Percentiles rank a stretch among this genome's conserved stretches.
These are phyloP conservation scores for Cotesia congregata DNA, from an alignment of 2,888 invertebrate species.

Conservation along the genomic window DNA sequence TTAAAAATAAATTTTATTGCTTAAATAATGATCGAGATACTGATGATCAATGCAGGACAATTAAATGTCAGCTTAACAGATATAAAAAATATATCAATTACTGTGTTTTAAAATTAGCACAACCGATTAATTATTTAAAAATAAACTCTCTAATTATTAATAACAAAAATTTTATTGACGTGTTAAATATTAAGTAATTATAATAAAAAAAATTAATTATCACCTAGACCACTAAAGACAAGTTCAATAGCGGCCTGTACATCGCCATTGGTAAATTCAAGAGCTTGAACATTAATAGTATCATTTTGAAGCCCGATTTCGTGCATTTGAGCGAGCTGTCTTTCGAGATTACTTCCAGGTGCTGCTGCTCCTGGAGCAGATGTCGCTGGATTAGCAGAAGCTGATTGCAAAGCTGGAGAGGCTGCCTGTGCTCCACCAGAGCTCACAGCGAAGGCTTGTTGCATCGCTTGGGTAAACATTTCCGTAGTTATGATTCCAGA, in stretches of 20 bases:
- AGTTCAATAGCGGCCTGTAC: constrained; percentile 93
- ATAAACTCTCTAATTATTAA: too few relatives aligned
- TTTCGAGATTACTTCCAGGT: constrained; percentile 52
- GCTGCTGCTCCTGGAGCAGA: not conserved
- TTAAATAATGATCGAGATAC: too few relatives aligned
- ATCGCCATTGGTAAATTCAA: constrained; percentile 87
- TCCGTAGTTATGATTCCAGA: constrained; percentile 78
- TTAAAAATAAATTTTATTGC: too few relatives aligned
- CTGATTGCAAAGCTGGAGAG: constrained; percentile 53
- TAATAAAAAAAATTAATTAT: constrained; percentile 53
- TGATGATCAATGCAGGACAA: too few relatives aligned
- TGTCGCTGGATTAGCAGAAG: constrained; percentile 10
- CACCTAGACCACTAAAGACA: constrained; percentile 78
- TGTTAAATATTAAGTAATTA: not conserved
- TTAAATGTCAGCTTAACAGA: too few relatives aligned
- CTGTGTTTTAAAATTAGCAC: too few relatives aligned
- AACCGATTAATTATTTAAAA: too few relatives aligned
- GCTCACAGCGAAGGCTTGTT: constrained; percentile 75
- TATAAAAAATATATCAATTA: too few relatives aligned
- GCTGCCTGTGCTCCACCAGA: constrained; percentile 48
- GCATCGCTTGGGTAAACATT: constrained; percentile 85
- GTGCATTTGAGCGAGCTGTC: constrained; percentile 84
- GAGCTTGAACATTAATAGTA: constrained; percentile 85
- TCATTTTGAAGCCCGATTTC: constrained; percentile 93
- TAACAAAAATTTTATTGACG: too few relatives aligned